Percentiles rank a stretch among this genome's conserved stretches.
Conservation (phyloP, 2,797 vertebrate genomes). For the Enteromius radiatus region DNA sequence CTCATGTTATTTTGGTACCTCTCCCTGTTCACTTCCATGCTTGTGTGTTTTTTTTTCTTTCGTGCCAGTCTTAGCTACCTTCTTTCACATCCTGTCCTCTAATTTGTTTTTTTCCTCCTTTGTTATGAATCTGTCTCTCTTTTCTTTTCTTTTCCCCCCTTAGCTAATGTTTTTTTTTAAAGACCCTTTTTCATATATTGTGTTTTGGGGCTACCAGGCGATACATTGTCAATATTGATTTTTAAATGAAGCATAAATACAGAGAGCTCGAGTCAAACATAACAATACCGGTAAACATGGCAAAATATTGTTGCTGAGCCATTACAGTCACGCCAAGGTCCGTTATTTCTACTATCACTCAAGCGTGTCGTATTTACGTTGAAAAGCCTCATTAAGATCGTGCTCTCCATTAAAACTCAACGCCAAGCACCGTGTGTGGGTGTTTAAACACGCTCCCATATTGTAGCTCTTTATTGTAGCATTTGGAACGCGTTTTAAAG, state of each 20-base stretch:
- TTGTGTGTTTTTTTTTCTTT: conserved; percentile 33
- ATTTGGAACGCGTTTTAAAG: conserved; percentile 39
- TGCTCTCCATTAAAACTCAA: conserved; percentile 43
- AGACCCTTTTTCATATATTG: conserved; percentile 33
- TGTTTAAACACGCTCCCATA: conserved; percentile 39
- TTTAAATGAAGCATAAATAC: conserved; percentile 55
- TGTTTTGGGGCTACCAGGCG: conserved; percentile 60
- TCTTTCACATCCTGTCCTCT: conserved; percentile 46
- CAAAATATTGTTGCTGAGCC: conserved; percentile 56
- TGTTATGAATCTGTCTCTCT: conserved; percentile 34
- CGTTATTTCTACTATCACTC: conserved; percentile 44
- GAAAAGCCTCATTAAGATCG: conserved; percentile 55
- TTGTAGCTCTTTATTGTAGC: conserved; percentile 31
- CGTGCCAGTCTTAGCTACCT: conserved; percentile 34
- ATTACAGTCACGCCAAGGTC: conserved; percentile 31
- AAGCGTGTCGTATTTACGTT: conserved; percentile 52
- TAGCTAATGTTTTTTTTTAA: conserved; percentile 16
- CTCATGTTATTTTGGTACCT: conserved; percentile 52
- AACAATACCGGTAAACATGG: conserved; percentile 57
- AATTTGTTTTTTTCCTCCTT: conserved; percentile 35
- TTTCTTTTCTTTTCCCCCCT: conserved; percentile 7
- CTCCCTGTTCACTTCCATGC: conserved; percentile 43
- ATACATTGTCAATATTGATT: conserved; percentile 61
- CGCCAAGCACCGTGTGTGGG: conserved; percentile 46
- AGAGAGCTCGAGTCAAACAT: conserved; percentile 48